Evolutionary conservation across 2,888 invertebrate species (phyloP).

Genomic region (Aleiodes testaceus): DNA sequence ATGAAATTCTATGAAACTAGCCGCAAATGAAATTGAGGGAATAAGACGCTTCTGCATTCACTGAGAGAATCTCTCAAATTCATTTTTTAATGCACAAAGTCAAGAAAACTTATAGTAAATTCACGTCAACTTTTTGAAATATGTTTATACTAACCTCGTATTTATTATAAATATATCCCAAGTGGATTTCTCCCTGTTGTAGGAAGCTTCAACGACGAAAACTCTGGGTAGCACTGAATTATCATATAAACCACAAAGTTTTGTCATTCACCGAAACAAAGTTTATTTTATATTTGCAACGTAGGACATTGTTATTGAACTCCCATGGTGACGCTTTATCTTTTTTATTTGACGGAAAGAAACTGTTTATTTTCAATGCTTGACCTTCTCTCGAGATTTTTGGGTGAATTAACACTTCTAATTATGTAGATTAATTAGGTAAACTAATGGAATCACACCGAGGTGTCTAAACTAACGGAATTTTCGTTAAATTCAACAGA

Average conservation of each 20-base stretch:
- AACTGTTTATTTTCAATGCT: not conserved
- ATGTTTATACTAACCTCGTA: not conserved
- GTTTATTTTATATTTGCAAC: constrained; percentile 39
- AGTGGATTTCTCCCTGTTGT: constrained; percentile 10
- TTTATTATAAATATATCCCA: constrained; percentile 25
- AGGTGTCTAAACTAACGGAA: too few relatives aligned
- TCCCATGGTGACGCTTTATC: not conserved
- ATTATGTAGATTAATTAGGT: too few relatives aligned
- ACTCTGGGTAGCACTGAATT: constrained; percentile 46
- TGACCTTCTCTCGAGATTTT: too few relatives aligned
- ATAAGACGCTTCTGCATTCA: too few relatives aligned
- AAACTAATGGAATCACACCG: too few relatives aligned
- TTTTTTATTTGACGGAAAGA: not conserved
- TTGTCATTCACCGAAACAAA: constrained; percentile 36
- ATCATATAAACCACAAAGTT: constrained; percentile 55
- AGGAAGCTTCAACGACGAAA: constrained; percentile 21
- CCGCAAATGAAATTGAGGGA: too few relatives aligned
- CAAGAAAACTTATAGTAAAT: not conserved
- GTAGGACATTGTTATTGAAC: constrained; percentile 13
- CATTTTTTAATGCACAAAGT: constrained; percentile 6
- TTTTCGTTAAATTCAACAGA: too few relatives aligned
- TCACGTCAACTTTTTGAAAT: constrained; percentile 15
- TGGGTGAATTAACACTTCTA: not conserved
- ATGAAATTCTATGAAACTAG: too few relatives aligned
- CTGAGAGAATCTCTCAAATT: not conserved